Percentiles rank a stretch among this genome's conserved stretches.
phyloP scores from a whole-genome alignment of 2,888 invertebrate species.

The Eupithecia abbreviata region DNA sequence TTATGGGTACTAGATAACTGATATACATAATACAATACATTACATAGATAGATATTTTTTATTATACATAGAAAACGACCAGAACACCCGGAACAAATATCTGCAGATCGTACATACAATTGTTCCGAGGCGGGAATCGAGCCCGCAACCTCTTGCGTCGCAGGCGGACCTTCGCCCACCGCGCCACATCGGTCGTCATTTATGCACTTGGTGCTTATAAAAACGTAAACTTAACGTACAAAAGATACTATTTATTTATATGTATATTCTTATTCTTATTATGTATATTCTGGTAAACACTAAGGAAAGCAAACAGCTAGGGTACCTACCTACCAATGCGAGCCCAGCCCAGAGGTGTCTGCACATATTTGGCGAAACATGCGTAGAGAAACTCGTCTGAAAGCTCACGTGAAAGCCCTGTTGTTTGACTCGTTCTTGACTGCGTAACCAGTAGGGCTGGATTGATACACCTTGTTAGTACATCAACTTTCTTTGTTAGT shows the following conservation, averaged over 20 bases:
- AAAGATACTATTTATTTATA: background rate
- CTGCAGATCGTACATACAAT: no score
- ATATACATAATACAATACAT: no score
- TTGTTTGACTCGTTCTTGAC: constrained; percentile 10
- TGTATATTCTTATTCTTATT: no score
- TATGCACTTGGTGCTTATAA: background rate
- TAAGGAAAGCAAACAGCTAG: background rate
- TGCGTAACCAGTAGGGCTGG: constrained; percentile 5
- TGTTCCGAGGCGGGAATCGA: no score
- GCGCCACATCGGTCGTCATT: background rate
- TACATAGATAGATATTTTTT: no score
- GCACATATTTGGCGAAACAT: constrained; percentile 23
- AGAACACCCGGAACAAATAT: no score
- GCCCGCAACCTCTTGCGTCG: no score
- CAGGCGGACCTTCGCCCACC: no score
- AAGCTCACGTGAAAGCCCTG: constrained; percentile 20
- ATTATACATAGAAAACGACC: no score
- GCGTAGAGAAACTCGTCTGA: constrained; percentile 22
- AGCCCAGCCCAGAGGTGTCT: background rate
- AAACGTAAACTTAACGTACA: background rate
- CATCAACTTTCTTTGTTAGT: background rate
- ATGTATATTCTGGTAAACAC: background rate
- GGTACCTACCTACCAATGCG: background rate
- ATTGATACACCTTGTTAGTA: background rate
- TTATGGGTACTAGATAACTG: no score